Conservation (phyloP, 2,113 vertebrate genomes). For the Brachyhypopomus gauderio region DNA sequence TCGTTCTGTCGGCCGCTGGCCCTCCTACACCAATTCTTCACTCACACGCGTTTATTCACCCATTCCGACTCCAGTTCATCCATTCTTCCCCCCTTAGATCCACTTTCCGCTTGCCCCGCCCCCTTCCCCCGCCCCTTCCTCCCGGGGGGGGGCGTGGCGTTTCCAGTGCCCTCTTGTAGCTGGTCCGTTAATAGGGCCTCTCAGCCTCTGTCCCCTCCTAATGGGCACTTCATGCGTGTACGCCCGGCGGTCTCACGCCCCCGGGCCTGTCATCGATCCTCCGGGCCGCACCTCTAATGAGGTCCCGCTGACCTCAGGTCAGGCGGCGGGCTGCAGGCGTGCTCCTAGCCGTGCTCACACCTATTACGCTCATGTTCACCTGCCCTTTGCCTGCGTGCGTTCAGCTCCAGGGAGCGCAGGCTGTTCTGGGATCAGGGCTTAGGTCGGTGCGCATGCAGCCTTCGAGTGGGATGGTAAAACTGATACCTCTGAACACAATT, state of each 20-base stretch:
- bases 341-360: constrained; percentile 52
- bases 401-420: constrained; percentile 6
- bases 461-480: too few species aligned
- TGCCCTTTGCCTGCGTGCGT: constrained; percentile 23
- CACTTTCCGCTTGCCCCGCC: background rate
- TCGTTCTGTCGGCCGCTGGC: too few species aligned
- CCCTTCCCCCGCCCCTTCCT: background rate
- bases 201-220: constrained; percentile 32
- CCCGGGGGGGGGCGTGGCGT: constrained; percentile 35
- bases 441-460: too few species aligned
- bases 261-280: constrained; percentile 45
- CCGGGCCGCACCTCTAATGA: constrained; percentile 48
- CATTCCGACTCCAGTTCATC: too few species aligned
- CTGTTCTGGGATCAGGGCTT: constrained; percentile 10
- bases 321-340: constrained; percentile 53
- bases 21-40: too few species aligned
- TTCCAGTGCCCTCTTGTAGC: constrained; percentile 45
- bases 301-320: constrained; percentile 57
- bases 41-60: too few species aligned
- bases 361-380: constrained; percentile 52
- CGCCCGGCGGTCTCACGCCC: constrained; percentile 31
- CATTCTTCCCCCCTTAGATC: background rate
- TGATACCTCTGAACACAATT: background rate
- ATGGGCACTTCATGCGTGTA: constrained; percentile 48
- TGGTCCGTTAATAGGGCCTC: constrained; percentile 52